Base-by-base conservation (phyloP, 2,797 vertebrate species). In the Rhinophrynus dorsalis region DNA sequence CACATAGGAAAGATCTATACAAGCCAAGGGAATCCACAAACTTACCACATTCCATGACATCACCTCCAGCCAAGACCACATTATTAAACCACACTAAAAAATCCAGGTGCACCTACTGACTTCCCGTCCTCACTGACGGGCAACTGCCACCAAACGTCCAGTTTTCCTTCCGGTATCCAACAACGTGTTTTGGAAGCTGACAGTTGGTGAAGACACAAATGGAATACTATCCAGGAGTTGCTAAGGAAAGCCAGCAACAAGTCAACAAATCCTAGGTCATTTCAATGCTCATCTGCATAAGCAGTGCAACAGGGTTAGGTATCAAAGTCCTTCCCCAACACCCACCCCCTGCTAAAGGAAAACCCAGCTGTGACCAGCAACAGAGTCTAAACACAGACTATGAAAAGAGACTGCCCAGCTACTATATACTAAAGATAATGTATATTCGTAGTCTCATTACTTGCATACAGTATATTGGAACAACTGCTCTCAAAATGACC, bases 61-160 rank as follows among this genome's bases (percentile, higher is more conserved):
- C n/a, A 71, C 68, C 44, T 71, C 68, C 12, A 1, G 5, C 68
- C 68, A 71, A 50, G 68, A 64, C 68, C 68, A 71, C 68, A 71
- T 71, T 9, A 18, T 62, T 27, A 44, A 6, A 15, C 3, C 2
- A 13, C 51, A 24, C 3, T 37, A 10, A 5, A 10, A 9, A 44
- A 18, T 55, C 26, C 10, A 13, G 5, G 6, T 27, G 15, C 0
- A 10, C 11, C 6, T 44, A 30, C 33, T 44, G 18, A 27, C n/a
- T 27, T 10, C 45, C 15, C 7, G 15, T 18, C 13, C 3, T 9
- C 20, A 18, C 4, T 2, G 20, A 17, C 1, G 2, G 6, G 21
- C n/a, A 42, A 54, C 23, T 26, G 26, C 26, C 27, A 32, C 5
- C 10, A 26, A 23, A 48, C 40, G 6, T 45, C 20, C 54, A 9